These are phyloP conservation scores for Hydrophis major DNA, from an alignment of 2,797 vertebrate genomes.

Conservation along the genomic window DNA sequence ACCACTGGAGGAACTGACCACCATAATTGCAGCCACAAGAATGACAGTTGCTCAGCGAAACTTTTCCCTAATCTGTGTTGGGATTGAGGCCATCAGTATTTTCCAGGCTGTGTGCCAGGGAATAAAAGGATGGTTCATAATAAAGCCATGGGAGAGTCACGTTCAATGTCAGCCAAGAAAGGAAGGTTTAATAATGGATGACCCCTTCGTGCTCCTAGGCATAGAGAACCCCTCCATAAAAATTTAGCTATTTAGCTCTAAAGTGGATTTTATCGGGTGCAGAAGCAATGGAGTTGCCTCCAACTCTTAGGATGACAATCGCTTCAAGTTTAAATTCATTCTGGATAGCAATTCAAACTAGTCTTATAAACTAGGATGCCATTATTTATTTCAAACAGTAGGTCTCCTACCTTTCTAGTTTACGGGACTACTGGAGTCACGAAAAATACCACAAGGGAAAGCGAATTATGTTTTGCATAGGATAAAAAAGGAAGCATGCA, in stretches of 20 bases:
- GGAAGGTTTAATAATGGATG: not conserved
- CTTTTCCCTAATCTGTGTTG: slow-evolving; percentile 16
- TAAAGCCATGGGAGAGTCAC: not conserved
- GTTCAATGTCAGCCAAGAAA: not conserved
- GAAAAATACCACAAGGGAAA: not conserved
- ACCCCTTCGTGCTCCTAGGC: not conserved
- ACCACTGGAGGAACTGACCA: not conserved
- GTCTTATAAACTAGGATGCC: not conserved
- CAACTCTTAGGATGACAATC: not conserved
- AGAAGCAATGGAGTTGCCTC: not conserved
- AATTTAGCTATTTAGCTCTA: not conserved
- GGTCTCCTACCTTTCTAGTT: not conserved
- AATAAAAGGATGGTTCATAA: not conserved
- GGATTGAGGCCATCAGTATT: slow-evolving; percentile 18
- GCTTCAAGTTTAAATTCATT: not conserved
- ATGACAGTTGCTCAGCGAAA: not conserved
- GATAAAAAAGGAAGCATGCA: not conserved
- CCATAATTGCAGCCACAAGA: not conserved
- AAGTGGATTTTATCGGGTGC: not conserved
- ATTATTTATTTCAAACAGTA: not conserved
- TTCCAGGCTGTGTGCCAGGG: slow-evolving; percentile 19
- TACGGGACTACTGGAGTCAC: not conserved
- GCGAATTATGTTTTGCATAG: not conserved
- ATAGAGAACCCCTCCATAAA: not conserved
- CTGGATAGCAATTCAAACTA: not conserved